phyloP scores from a whole-genome alignment of 1,140 invertebrate species.

The Dendrolimus kikuchii region DNA sequence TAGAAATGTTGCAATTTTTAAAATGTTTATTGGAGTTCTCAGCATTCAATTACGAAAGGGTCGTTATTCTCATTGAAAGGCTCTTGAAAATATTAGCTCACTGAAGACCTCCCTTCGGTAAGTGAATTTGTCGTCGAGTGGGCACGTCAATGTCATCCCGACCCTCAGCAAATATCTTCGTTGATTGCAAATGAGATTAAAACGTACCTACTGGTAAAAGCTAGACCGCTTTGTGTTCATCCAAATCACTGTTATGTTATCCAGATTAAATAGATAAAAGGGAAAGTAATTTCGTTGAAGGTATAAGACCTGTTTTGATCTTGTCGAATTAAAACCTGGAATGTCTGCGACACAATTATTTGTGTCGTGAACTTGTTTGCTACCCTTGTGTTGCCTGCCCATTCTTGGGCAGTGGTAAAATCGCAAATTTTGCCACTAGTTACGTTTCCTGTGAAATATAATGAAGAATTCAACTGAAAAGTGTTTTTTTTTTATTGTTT shows the following conservation, averaged over 20 bases:
- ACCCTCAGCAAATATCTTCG: slow-evolving; percentile 14
- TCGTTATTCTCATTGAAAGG: slow-evolving; percentile 17
- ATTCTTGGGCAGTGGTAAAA: too few relatives aligned
- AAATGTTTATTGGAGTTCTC: slow-evolving; percentile 11
- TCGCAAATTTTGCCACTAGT: too few relatives aligned
- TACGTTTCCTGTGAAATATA: too few relatives aligned
- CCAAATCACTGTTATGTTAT: slow-evolving; percentile 13
- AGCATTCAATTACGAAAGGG: slow-evolving; percentile 16
- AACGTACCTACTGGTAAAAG: slow-evolving; percentile 14
- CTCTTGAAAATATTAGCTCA: slow-evolving; percentile 17
- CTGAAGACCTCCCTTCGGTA: slow-evolving; percentile 16
- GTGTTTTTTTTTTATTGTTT: too few relatives aligned
- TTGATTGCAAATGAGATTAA: slow-evolving; percentile 28
- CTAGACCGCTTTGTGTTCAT: slow-evolving; percentile 12
- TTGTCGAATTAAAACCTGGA: too few relatives aligned
- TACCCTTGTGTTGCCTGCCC: too few relatives aligned
- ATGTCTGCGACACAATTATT: too few relatives aligned
- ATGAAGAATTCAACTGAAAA: too few relatives aligned
- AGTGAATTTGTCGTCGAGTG: slow-evolving; percentile 10
- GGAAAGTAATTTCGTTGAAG: not conserved
- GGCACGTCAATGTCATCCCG: slow-evolving; percentile 15
- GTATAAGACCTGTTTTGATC: not conserved
- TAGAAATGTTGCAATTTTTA: slow-evolving; percentile 8
- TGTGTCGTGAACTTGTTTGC: too few relatives aligned
- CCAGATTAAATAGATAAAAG: slow-evolving; percentile 2